Base-by-base conservation (phyloP, 2,797 vertebrate species). In the Enteromius radiatus region DNA sequence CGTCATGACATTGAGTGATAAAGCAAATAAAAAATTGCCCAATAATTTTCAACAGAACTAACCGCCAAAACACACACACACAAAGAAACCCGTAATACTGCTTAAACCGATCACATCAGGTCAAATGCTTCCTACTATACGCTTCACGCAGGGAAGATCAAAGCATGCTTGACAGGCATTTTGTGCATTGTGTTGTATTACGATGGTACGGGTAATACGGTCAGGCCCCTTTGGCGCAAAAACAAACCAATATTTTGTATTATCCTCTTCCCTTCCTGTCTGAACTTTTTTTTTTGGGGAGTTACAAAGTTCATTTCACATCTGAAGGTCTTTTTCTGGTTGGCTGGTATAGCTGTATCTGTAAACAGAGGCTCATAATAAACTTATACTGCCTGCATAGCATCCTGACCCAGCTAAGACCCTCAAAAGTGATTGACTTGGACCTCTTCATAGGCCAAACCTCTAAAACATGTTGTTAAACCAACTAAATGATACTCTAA, bases 101-200 rank as follows among this genome's bases (percentile, higher is more conserved):
- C 52, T 83, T 23, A 59, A 69, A 77, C 64, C 17, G 2, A 69
- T 83, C 81, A 33, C 70, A 54, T 61, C 65, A 56, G 49, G 83
- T 88, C 85, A 83, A 86, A 86, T 56, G 70, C 68, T 49, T 77
- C 38, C 36, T 41, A 73, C 49, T 36, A 76, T 78, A 81, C 41
- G 61, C 54, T 61, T 47, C 43, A 54, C 33, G 1, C 56, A 68
- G 84, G 68, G 21, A 61, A 87, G 86, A 86, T 87, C 88, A 89
- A 87, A 89, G 85, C 82, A 65, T 23, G 36, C 43, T 69, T 80
- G 63, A 84, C 54, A 33, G 54, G 26, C 38, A 23, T 26, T 61
- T 73, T 49, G 33, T 47, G 19, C 17, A 43, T 65, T 65, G 43
- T 36, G 21, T 59, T 73, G 38, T 3, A 17, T 69, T 71, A 43